Evolutionary conservation across 2,113 vertebrate species (phyloP).

Genomic region (Speoplatyrhinus poulsoni): DNA sequence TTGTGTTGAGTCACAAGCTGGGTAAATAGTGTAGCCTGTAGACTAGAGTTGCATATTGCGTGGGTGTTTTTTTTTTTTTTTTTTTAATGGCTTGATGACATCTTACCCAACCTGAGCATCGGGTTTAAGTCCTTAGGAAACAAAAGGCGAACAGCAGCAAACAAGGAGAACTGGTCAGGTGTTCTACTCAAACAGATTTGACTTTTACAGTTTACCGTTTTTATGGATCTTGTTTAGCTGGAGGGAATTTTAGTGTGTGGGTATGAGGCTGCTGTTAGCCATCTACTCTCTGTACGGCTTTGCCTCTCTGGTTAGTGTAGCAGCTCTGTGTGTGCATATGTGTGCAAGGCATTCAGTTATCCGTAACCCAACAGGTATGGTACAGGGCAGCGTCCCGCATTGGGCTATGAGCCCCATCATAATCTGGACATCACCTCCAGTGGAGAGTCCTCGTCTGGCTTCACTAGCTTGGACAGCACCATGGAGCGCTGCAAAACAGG

Average conservation of each 20-base stretch:
- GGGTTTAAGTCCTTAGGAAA: conserved; percentile 45
- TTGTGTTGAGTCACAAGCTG: conserved; percentile 17
- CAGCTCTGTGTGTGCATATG: conserved; percentile 6
- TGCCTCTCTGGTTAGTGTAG: neutral
- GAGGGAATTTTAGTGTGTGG: no score
- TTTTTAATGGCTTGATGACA: conserved; percentile 48
- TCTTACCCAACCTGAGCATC: conserved; percentile 61
- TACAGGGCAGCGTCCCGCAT: conserved; percentile 71
- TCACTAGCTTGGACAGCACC: conserved; percentile 88
- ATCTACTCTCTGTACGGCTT: neutral
- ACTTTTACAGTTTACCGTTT: conserved; percentile 10
- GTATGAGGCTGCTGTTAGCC: no score
- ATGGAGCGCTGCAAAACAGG: conserved; percentile 88
- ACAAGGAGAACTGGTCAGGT: conserved; percentile 15
- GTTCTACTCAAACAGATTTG: neutral
- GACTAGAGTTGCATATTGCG: conserved; percentile 54
- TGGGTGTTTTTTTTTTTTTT: conserved; percentile 60
- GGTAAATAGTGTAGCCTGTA: conserved; percentile 20
- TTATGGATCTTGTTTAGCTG: no score
- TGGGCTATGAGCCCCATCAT: conserved; percentile 80
- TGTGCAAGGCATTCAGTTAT: no score
- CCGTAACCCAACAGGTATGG: conserved; percentile 68
- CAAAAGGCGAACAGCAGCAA: conserved; percentile 32
- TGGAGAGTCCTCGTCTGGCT: conserved; percentile 84
- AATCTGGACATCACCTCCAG: conserved; percentile 79